Conservation (phyloP, 2,797 vertebrate genomes). For the Coccyzus lansbergi region DNA sequence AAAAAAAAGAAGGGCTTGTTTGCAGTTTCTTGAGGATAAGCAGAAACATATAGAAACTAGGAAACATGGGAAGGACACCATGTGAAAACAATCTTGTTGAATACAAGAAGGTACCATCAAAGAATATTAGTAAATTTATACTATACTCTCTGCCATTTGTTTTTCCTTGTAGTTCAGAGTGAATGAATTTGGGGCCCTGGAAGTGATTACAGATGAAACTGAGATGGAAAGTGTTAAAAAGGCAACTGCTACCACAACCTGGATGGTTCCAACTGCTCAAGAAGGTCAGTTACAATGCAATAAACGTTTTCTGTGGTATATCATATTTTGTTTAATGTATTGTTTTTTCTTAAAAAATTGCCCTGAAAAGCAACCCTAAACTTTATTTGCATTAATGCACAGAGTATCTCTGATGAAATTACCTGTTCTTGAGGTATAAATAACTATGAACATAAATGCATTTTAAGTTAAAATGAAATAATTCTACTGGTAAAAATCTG, state of each 20-base stretch:
- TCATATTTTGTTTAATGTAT: neutral
- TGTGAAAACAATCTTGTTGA: neutral
- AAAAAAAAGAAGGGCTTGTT: neutral
- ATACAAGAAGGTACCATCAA: neutral
- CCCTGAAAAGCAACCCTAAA: neutral
- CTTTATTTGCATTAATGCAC: neutral
- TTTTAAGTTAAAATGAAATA: neutral
- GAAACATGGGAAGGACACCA: neutral
- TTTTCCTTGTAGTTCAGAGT: slow-evolving; percentile 80
- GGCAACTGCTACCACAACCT: slow-evolving; percentile 86
- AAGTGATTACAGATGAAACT: slow-evolving; percentile 85
- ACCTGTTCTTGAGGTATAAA: neutral
- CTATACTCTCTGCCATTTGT: neutral
- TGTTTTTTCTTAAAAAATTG: neutral
- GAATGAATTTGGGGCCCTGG: slow-evolving; percentile 87
- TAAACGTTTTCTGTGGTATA: neutral
- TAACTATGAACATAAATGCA: neutral
- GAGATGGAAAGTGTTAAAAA: slow-evolving; percentile 87
- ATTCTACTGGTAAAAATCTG: neutral
- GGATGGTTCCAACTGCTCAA: slow-evolving; percentile 86
- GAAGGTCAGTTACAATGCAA: slow-evolving; percentile 75
- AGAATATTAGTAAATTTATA: neutral
- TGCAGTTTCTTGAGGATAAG: neutral
- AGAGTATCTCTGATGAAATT: neutral
- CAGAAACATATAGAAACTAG: neutral